Percentiles rank a stretch among this genome's conserved stretches.
These are phyloP conservation scores for Tiphia femorata DNA, from an alignment of 2,888 invertebrate species.

Conservation along the genomic window DNA sequence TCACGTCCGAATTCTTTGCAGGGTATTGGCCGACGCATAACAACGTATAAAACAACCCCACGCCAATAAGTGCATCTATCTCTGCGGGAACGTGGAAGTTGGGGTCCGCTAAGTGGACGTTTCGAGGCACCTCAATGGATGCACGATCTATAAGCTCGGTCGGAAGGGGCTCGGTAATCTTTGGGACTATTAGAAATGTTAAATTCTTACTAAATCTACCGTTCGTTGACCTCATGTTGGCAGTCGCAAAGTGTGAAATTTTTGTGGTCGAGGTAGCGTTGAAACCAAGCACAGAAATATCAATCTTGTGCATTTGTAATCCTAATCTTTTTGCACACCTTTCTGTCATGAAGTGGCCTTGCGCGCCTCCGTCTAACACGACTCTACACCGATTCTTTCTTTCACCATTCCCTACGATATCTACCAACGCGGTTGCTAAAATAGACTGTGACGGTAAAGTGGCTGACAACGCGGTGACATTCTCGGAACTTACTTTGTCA, in stretches of 20 bases:
- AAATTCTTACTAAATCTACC: constrained; percentile 7
- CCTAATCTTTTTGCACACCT: constrained; percentile 1
- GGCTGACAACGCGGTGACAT: background rate
- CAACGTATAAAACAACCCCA: constrained; percentile 24
- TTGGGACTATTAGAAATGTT: constrained; percentile 17
- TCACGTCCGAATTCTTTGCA: constrained; percentile 5
- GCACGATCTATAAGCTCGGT: constrained; percentile 18
- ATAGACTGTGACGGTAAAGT: background rate
- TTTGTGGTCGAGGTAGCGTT: constrained; percentile 8
- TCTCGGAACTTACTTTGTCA: background rate
- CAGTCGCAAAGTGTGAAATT: background rate
- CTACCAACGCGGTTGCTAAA: background rate
- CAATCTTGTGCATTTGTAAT: background rate
- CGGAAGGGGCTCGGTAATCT: constrained; percentile 13
- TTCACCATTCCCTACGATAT: background rate
- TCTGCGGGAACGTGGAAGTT: constrained; percentile 28
- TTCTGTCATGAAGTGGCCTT: constrained; percentile 28
- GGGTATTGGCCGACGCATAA: constrained; percentile 20
- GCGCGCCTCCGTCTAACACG: constrained; percentile 24
- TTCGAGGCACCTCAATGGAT: constrained; percentile 16
- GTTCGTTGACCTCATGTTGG: constrained; percentile 12
- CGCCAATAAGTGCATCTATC: constrained; percentile 30
- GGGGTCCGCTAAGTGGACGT: constrained; percentile 33
- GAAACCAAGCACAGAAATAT: constrained; percentile 21
- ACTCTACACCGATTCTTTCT: constrained; percentile 12